These are phyloP conservation scores for Andricus quercusramuli DNA, from an alignment of 2,888 invertebrate species.

Conservation along the genomic window DNA sequence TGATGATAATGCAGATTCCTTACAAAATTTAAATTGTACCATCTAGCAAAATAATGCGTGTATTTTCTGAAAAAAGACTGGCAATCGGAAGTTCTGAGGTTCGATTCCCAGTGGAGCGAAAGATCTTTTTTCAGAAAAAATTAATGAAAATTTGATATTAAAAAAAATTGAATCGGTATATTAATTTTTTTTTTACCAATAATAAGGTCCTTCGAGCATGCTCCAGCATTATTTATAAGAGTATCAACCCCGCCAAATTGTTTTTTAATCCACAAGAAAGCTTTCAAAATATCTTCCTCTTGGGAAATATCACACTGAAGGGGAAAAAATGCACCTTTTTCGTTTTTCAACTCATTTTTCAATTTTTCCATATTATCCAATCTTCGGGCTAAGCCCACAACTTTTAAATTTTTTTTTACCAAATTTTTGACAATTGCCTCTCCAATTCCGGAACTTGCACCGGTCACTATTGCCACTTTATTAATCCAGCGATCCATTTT, in stretches of 20 bases:
- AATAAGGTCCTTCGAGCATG: background rate
- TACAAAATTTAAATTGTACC: no score
- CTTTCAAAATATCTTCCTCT: constrained; percentile 80
- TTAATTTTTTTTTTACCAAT: background rate
- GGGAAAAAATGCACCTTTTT: constrained; percentile 67
- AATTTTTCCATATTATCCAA: constrained; percentile 76
- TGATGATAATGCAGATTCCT: no score
- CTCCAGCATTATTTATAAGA: constrained; percentile 81
- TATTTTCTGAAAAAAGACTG: no score
- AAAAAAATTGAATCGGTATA: no score
- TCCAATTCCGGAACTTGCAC: constrained; percentile 79
- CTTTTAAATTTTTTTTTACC: constrained; percentile 77
- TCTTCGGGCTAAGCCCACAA: constrained; percentile 77
- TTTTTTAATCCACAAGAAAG: constrained; percentile 80
- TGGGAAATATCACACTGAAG: constrained; percentile 80
- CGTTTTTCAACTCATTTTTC: constrained; percentile 69
- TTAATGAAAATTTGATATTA: no score
- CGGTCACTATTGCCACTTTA: constrained; percentile 79
- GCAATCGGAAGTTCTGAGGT: no score
- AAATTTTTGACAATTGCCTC: constrained; percentile 73
- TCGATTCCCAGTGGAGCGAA: no score
- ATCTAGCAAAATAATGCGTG: no score
- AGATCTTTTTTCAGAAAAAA: no score
- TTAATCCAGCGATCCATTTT: constrained; percentile 78
- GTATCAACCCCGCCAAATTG: constrained; percentile 81